A percentile compares a stretch with the other conserved stretches of the same genome.
Conservation (phyloP, 2,888 invertebrate genomes). For the Phasia obesa region DNA sequence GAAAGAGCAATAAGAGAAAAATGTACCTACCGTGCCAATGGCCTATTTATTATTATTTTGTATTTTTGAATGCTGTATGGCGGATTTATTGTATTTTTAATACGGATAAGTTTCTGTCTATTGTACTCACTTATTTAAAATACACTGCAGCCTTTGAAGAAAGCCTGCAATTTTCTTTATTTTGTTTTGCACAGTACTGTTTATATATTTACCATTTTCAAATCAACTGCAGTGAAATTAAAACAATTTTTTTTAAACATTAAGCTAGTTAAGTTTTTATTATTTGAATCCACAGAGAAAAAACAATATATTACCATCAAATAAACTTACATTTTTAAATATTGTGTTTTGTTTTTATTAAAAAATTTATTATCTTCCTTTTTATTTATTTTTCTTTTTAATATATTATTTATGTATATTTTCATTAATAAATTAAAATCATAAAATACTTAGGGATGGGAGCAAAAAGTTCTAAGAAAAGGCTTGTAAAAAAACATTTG, state of each 20-base stretch:
- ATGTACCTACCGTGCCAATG: too few species aligned
- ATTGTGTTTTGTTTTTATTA: slow-evolving; percentile 55
- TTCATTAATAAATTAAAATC: slow-evolving; percentile 54
- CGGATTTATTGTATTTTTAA: too few species aligned
- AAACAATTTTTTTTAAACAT: neutral
- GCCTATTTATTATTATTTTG: too few species aligned
- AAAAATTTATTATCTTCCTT: slow-evolving; percentile 53
- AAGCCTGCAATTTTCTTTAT: too few species aligned
- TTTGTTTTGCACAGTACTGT: too few species aligned
- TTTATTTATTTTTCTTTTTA: slow-evolving; percentile 42
- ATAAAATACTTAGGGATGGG: slow-evolving; percentile 41
- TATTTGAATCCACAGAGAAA: slow-evolving; percentile 38
- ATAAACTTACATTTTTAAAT: slow-evolving; percentile 64
- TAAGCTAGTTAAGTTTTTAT: neutral
- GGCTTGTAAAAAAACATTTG: slow-evolving; percentile 14
- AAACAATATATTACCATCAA: slow-evolving; percentile 58
- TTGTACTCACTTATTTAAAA: too few species aligned
- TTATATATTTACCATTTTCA: neutral
- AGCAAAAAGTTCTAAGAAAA: neutral
- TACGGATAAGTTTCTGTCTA: too few species aligned
- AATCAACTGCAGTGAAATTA: neutral
- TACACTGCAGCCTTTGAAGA: too few species aligned
- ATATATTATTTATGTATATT: slow-evolving; percentile 55
- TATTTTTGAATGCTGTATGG: too few species aligned
- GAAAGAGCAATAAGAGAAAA: too few species aligned